A percentile compares a stretch with the other conserved stretches of the same genome.
Conservation (phyloP, 92 coral and sea anemone species). For the Montipora capitata region DNA sequence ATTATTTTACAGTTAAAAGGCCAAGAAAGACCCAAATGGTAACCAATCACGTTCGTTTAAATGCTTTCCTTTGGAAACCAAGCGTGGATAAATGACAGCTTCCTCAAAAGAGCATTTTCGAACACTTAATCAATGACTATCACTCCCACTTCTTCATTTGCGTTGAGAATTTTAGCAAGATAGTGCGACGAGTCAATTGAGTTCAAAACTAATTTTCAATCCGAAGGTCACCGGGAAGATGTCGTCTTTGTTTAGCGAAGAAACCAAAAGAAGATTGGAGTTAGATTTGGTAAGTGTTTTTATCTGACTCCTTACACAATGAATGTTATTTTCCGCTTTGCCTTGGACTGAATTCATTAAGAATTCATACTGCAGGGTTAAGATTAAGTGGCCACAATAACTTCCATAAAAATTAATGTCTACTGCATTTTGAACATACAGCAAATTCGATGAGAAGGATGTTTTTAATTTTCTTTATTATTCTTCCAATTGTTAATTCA, state of each 20-base stretch:
- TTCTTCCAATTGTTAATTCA: background rate
- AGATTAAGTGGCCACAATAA: background rate
- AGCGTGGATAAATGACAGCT: constrained; percentile 65
- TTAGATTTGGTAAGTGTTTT: constrained; percentile 31
- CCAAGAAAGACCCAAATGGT: background rate
- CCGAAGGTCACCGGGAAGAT: background rate
- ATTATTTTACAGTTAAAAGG: background rate
- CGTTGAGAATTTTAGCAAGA: background rate
- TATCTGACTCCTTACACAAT: background rate
- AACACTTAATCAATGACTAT: constrained; percentile 48
- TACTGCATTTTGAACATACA: background rate
- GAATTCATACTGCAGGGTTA: background rate
- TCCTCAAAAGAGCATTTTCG: constrained; percentile 44
- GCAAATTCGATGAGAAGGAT: background rate
- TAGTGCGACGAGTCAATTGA: background rate
- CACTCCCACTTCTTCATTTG: background rate
- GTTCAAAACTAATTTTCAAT: too few species aligned
- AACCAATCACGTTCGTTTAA: constrained; percentile 30
- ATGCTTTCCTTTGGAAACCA: constrained; percentile 21
- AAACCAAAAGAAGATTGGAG: constrained; percentile 31
- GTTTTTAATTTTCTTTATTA: too few species aligned
- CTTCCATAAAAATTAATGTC: background rate
- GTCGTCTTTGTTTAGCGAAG: constrained; percentile 47
- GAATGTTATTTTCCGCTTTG: constrained; percentile 20
- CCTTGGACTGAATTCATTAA: background rate